Conservation (phyloP, 2,888 invertebrate species). For the Cheilosia vernalis region DNA sequence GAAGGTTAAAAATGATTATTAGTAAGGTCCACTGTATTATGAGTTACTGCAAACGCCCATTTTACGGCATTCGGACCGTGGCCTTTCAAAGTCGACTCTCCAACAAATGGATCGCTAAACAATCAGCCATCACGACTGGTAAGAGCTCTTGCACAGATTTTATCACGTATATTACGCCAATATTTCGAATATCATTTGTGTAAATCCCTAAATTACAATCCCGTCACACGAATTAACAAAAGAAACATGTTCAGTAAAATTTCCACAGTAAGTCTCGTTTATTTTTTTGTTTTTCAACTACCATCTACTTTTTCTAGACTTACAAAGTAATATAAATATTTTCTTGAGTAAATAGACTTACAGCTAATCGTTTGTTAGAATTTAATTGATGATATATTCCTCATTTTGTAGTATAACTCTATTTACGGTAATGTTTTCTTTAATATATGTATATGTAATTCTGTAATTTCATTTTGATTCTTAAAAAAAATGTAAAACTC, state of each 20-base stretch:
- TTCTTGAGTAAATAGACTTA: constrained; percentile 71
- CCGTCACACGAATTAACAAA: neutral
- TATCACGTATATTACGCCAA: too few relatives aligned
- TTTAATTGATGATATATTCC: constrained; percentile 72
- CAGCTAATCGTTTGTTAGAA: constrained; percentile 69
- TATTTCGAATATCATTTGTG: too few relatives aligned
- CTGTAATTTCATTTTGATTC: constrained; percentile 65
- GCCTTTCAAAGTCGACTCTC: too few relatives aligned
- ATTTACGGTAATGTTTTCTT: constrained; percentile 43
- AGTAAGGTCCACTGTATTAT: too few relatives aligned
- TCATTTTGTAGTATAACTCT: constrained; percentile 55
- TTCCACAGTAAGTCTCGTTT: constrained; percentile 65
- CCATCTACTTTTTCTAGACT: constrained; percentile 65
- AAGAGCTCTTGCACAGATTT: too few relatives aligned
- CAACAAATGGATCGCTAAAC: too few relatives aligned
- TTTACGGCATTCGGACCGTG: too few relatives aligned
- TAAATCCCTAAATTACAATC: neutral
- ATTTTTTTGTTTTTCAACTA: constrained; percentile 53
- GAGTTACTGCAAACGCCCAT: too few relatives aligned
- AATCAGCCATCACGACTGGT: too few relatives aligned
- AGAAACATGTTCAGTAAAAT: constrained; percentile 26
- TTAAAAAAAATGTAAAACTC: constrained; percentile 71
- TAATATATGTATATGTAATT: constrained; percentile 46
- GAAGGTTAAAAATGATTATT: too few relatives aligned
- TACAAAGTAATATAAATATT: constrained; percentile 72